These are phyloP conservation scores for Hermaeophaga mercurialis DNA, from an alignment of 2,888 invertebrate species.

Conservation along the genomic window DNA sequence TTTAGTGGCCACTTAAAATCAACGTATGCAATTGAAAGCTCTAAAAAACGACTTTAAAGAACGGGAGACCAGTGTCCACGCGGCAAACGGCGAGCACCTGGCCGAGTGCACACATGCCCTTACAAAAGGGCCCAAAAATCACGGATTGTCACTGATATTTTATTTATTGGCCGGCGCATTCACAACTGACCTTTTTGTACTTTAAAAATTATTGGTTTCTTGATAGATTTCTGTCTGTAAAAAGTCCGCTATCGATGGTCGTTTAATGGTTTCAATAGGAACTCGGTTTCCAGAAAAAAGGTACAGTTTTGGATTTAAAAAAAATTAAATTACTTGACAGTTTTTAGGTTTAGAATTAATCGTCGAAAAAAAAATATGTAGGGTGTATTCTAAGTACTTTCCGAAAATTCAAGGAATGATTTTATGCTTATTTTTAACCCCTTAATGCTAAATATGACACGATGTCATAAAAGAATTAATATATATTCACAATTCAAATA, in stretches of 20 bases:
- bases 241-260: constrained; percentile 33
- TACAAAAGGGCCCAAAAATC: constrained; percentile 49
- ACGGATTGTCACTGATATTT: constrained; percentile 57
- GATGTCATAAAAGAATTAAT: too few relatives aligned
- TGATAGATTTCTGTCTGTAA: constrained; percentile 36
- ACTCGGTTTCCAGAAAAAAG: constrained; percentile 14
- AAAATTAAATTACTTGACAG: neutral
- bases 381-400: too few relatives aligned
- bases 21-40: too few relatives aligned
- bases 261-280: constrained; percentile 32
- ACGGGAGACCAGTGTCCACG: constrained; percentile 41
- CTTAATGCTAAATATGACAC: too few relatives aligned
- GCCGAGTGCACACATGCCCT: constrained; percentile 40
- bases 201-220: constrained; percentile 43
- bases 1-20: too few relatives aligned
- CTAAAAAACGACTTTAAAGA: constrained; percentile 9
- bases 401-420: too few relatives aligned
- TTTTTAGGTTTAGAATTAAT: too few relatives aligned
- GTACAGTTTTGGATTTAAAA: constrained; percentile 8
- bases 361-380: too few relatives aligned
- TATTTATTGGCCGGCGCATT: constrained; percentile 54
- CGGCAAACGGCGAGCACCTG: constrained; percentile 40
- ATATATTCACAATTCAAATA: too few relatives aligned
- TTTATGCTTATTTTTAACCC: too few relatives aligned
- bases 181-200: constrained; percentile 46